Conservation (phyloP, 2,888 invertebrate species). For the Stratiomys singularior region DNA sequence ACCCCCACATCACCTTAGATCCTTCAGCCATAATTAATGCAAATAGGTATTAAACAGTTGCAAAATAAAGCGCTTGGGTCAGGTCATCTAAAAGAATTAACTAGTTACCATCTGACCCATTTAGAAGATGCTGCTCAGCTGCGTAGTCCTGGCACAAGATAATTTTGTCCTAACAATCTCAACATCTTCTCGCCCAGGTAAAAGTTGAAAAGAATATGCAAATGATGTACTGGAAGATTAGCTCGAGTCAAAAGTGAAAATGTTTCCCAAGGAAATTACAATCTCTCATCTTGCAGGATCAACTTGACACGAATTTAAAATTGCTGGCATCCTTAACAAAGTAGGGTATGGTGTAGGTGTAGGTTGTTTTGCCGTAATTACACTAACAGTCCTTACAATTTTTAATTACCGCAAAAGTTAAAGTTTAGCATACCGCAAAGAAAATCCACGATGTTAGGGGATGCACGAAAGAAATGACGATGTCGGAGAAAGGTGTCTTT, state of each 20-base stretch:
- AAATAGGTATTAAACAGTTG: neutral
- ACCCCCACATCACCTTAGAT: no score
- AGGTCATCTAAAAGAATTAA: neutral
- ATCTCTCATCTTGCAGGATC: neutral
- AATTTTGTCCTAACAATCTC: neutral
- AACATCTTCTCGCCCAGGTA: no score
- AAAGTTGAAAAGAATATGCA: neutral
- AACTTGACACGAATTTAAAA: slow-evolving; percentile 1
- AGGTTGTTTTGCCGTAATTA: neutral
- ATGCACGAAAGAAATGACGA: neutral
- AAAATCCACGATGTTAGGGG: neutral
- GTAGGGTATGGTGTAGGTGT: neutral
- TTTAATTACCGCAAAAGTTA: slow-evolving; percentile 26
- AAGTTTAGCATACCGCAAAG: neutral
- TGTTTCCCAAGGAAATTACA: neutral
- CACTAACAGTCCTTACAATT: slow-evolving; percentile 7
- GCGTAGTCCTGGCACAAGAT: neutral
- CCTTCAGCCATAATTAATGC: no score
- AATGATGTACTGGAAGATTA: neutral
- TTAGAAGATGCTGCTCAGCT: neutral
- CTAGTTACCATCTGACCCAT: neutral
- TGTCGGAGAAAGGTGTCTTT: no score
- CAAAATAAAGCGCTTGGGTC: neutral
- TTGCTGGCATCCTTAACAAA: neutral
- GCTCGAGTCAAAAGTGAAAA: neutral